Conservation (phyloP, 1,140 invertebrate genomes). For the Phocides pigmalion region DNA sequence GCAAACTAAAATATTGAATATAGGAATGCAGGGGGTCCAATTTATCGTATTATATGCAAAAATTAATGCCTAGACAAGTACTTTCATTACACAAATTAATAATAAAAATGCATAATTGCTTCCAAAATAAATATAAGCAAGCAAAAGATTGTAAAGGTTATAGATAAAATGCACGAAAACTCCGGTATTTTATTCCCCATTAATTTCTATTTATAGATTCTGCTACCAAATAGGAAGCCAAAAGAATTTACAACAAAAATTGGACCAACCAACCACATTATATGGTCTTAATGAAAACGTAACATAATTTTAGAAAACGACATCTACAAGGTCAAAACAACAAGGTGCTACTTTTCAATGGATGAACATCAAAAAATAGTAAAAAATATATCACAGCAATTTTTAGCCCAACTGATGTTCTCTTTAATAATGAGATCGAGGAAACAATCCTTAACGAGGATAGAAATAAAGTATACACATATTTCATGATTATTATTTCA, state of each 20-base stretch:
- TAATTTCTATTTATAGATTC: not conserved
- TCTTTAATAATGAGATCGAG: conserved; percentile 62
- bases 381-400: conserved; percentile 83
- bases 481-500: conserved; percentile 10
- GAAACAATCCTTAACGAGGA: conserved; percentile 55
- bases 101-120: conserved; percentile 25
- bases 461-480: conserved; percentile 38
- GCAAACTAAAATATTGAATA: conserved; percentile 52
- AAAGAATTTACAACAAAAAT: conserved; percentile 46
- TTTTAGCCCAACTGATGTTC: conserved; percentile 70
- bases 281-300: conserved; percentile 53
- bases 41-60: conserved; percentile 35
- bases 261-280: conserved; percentile 67
- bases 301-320: conserved; percentile 60
- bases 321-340: conserved; percentile 50
- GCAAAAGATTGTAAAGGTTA: conserved; percentile 6
- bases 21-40: conserved; percentile 49
- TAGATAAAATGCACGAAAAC: not conserved
- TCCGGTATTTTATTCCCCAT: not conserved
- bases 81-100: conserved; percentile 6
- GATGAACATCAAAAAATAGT: conserved; percentile 69
- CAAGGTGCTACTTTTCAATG: conserved; percentile 58
- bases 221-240: not conserved
- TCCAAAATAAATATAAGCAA: conserved; percentile 29
- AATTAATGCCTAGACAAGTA: not conserved